A percentile compares a stretch with the other conserved stretches of the same genome.
Conservation (phyloP, 1,140 invertebrate genomes). For the Solenopsis invicta region DNA sequence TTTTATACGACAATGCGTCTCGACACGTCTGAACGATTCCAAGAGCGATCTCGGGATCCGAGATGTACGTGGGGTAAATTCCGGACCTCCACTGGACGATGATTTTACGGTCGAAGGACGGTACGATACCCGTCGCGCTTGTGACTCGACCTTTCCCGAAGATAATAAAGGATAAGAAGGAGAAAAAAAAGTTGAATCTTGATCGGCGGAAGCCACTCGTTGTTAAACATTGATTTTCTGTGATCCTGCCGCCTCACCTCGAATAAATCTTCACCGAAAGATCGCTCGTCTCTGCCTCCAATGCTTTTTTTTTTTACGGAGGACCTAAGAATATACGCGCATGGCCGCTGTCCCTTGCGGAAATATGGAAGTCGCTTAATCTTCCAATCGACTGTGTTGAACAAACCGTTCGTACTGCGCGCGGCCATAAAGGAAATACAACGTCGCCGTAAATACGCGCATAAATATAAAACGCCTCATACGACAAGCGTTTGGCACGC, state of each 20-base stretch:
- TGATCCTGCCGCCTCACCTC: conserved; percentile 12
- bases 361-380: not conserved
- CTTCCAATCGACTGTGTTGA: conserved; percentile 3
- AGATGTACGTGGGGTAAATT: conserved; percentile 73
- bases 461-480: conserved; percentile 33
- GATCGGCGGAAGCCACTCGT: conserved; percentile 15
- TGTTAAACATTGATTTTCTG: conserved; percentile 31
- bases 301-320: not conserved
- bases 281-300: not conserved
- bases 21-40: conserved; percentile 78
- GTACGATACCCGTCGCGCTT: conserved; percentile 45
- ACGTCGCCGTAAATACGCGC: not conserved
- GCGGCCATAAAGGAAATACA: conserved; percentile 16
- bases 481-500: not conserved
- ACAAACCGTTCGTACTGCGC: conserved; percentile 24
- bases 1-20: conserved; percentile 50
- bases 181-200: conserved; percentile 7
- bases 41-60: conserved; percentile 64
- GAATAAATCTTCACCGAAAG: conserved; percentile 11
- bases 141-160: conserved; percentile 55
- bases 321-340: not conserved
- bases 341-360: not conserved
- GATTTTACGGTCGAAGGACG: conserved; percentile 82
- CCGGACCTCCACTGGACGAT: conserved; percentile 81
- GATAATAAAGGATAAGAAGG: conserved; percentile 30